A percentile compares a stretch with the other conserved stretches of the same genome.
phyloP scores from a whole-genome alignment of 2,797 vertebrate species.

The Sus cebifrons region DNA sequence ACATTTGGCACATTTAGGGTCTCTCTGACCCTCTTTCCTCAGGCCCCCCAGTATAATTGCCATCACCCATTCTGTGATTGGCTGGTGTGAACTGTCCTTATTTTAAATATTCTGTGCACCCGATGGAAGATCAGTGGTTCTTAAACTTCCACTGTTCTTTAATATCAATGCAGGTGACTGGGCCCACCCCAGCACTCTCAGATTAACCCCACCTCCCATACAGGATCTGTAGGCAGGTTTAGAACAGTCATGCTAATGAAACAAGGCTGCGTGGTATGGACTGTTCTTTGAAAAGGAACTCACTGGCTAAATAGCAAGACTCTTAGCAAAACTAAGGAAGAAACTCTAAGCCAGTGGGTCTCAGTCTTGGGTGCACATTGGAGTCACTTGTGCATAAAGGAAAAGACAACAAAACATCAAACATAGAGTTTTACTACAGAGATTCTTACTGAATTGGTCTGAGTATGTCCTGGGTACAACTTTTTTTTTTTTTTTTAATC shows the following conservation, averaged over 20 bases:
- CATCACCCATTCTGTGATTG: not conserved
- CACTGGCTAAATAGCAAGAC: not conserved
- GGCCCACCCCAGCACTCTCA: not conserved
- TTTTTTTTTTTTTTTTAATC: not conserved
- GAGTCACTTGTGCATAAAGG: not conserved
- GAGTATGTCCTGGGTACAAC: not conserved
- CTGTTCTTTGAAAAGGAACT: not conserved
- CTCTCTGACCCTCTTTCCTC: not conserved
- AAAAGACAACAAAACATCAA: not conserved
- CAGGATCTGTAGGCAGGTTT: not conserved
- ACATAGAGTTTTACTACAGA: not conserved
- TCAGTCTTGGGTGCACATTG: not conserved
- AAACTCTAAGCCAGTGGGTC: not conserved
- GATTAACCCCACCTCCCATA: accelerated
- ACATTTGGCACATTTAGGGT: not conserved
- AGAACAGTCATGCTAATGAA: not conserved
- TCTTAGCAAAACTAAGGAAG: not conserved
- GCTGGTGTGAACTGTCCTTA: not conserved
- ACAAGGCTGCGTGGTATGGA: not conserved
- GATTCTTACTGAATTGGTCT: constrained; percentile 14
- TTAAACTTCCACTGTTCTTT: not conserved
- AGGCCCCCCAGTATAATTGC: not conserved
- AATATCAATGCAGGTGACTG: not conserved
- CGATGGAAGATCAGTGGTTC: not conserved
- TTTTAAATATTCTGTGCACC: constrained; percentile 2